Percentiles rank a stretch among this genome's conserved stretches.
These are phyloP conservation scores for Heliangelus exortis DNA, from an alignment of 2,797 vertebrate genomes.

Conservation along the genomic window DNA sequence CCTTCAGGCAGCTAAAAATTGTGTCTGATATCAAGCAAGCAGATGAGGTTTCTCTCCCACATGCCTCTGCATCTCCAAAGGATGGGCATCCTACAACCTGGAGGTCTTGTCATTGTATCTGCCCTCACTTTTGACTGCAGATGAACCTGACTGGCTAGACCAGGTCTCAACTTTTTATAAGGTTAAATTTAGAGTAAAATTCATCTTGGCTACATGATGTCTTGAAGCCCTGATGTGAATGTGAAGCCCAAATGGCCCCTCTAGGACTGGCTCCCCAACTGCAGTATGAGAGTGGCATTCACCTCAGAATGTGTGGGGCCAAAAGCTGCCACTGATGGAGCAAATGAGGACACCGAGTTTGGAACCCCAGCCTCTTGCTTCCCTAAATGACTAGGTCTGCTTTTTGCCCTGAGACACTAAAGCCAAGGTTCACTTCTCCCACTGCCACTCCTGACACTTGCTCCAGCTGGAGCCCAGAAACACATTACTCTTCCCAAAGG, in stretches of 20 bases:
- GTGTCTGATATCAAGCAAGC: neutral
- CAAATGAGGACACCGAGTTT: neutral
- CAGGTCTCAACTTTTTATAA: neutral
- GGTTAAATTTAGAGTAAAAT: neutral
- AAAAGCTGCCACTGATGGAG: fast-evolving
- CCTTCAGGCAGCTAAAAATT: neutral
- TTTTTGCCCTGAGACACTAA: neutral
- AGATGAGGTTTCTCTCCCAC: neutral
- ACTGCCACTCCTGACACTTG: neutral
- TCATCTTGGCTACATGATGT: neutral
- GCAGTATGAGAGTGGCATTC: neutral
- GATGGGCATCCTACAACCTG: neutral
- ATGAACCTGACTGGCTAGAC: neutral
- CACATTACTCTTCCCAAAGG: neutral
- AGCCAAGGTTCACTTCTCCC: neutral
- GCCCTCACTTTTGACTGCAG: neutral
- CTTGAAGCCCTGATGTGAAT: neutral
- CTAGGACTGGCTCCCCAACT: neutral
- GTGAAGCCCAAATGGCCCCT: neutral
- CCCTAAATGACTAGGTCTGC: neutral
- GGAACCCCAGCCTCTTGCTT: neutral
- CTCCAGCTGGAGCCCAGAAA: neutral
- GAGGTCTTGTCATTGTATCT: neutral
- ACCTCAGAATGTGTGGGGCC: neutral
- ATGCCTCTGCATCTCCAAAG: neutral